Evolutionary conservation across 2,888 invertebrate genomes (phyloP), one percentile per base, ranked within the genome.

Genomic region (Athalia cordata): DNA sequence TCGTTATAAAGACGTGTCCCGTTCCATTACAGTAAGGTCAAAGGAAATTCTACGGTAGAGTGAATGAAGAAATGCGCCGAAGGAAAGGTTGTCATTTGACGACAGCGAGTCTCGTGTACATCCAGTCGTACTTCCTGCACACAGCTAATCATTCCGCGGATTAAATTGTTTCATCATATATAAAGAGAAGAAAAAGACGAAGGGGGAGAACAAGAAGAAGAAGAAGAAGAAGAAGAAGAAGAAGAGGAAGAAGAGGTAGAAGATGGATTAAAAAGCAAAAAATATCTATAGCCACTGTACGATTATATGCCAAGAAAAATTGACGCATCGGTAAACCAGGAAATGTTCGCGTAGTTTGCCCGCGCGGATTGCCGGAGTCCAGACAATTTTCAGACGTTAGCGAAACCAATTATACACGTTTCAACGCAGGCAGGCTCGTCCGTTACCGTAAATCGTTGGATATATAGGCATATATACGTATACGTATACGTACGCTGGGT

Each of bases 131-230:
- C 72, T 72, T 72, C 59, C 72, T 57, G 59, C 55, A 11, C 11
- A 11, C 4, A 55, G 11, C 57, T 59, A 59, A 57, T 59, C 59
- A 72, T 72, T 57, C 72, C 57, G 9, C 59, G 57, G 47, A 72
- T 72, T 57, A 72, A 72, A 72, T 72, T 59, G 72, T 72, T 72
- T 29, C 11, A 55, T 59, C 61, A 47, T 77, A 77, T 68, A 77
- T 76, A 76, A 66, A 77, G 55, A 70, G 64, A 66, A 77, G 29
- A 0, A 65, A 52, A 70, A 59, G 68, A 61, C 49, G 64, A 77
- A 65, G 62, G 78, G 72, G 64, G 3, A 49, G 45, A n/a, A 52
- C 11, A n/a, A 52, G 52, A 29, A 68, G 52, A 75, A 50, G 72
- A 77, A 67, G 55, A 79, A 62, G 66, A 4, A 3, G 11, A 50